These are phyloP conservation scores for Coluber constrictor DNA, from an alignment of 2,797 vertebrate genomes.

Conservation along the genomic window DNA sequence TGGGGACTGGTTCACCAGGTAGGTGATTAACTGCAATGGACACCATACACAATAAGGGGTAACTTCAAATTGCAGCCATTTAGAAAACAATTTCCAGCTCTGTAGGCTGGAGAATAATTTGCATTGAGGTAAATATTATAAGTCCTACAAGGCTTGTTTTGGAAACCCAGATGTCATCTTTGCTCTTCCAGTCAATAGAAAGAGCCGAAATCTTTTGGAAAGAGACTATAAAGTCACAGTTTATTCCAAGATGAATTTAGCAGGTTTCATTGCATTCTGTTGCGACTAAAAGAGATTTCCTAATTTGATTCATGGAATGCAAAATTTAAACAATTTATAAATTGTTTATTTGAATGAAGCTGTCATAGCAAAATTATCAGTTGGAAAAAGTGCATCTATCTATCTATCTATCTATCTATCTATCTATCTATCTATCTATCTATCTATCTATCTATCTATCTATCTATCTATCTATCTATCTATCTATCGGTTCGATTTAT, in stretches of 20 bases:
- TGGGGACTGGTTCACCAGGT: background rate
- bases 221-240: background rate
- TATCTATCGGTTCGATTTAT: too few relatives aligned
- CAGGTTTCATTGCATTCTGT: background rate
- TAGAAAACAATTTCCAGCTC: background rate
- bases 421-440: too few relatives aligned
- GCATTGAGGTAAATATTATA: background rate
- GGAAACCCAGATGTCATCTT: background rate
- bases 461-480: too few relatives aligned
- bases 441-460: too few relatives aligned
- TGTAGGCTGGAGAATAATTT: background rate
- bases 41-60: background rate
- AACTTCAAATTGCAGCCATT: background rate
- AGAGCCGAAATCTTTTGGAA: background rate
- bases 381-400: background rate
- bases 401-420: too few relatives aligned
- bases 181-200: background rate
- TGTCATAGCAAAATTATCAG: background rate
- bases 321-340: background rate
- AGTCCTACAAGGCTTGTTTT: background rate
- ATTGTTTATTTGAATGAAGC: background rate
- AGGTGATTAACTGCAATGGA: background rate
- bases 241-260: background rate
- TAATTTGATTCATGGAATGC: background rate
- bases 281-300: background rate